Evolutionary conservation across 2,797 vertebrate species (phyloP).

Genomic region (Rhabdophis nuchalis): DNA sequence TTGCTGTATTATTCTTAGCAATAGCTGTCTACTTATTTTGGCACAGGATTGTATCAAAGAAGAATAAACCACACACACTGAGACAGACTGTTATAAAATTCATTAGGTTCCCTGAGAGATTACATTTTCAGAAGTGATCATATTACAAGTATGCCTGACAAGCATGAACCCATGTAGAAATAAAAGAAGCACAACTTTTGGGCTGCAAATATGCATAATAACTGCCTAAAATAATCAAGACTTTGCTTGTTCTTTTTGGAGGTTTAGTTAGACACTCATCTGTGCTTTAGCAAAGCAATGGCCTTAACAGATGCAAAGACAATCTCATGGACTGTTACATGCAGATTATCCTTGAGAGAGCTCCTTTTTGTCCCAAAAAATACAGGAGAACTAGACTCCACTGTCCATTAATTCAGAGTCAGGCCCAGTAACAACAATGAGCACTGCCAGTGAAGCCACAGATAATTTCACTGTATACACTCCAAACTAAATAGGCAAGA

Average conservation of each 20-base stretch:
- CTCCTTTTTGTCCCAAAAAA: not conserved
- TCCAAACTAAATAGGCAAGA: not conserved
- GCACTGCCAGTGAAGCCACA: not conserved
- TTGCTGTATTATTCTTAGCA: constrained; percentile 33
- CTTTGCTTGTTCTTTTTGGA: not conserved
- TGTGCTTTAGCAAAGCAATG: constrained; percentile 13
- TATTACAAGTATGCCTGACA: constrained; percentile 9
- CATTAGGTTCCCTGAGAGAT: constrained; percentile 30
- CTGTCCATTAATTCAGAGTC: not conserved
- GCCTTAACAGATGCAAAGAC: constrained; percentile 16
- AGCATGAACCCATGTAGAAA: constrained; percentile 18
- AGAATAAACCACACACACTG: constrained; percentile 36
- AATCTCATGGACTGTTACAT: not conserved
- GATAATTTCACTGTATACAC: not conserved
- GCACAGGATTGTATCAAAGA: constrained; percentile 29
- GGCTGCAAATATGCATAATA: not conserved
- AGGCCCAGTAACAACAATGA: not conserved
- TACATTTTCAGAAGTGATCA: constrained; percentile 36
- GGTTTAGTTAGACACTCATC: constrained; percentile 31
- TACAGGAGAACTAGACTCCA: not conserved
- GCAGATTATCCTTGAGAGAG: not conserved
- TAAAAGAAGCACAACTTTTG: constrained; percentile 22
- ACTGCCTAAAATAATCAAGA: constrained; percentile 10
- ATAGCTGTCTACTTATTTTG: constrained; percentile 41
- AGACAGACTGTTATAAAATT: constrained; percentile 47